Conservation (phyloP, 2,113 vertebrate genomes). For the Ondatra zibethicus region DNA sequence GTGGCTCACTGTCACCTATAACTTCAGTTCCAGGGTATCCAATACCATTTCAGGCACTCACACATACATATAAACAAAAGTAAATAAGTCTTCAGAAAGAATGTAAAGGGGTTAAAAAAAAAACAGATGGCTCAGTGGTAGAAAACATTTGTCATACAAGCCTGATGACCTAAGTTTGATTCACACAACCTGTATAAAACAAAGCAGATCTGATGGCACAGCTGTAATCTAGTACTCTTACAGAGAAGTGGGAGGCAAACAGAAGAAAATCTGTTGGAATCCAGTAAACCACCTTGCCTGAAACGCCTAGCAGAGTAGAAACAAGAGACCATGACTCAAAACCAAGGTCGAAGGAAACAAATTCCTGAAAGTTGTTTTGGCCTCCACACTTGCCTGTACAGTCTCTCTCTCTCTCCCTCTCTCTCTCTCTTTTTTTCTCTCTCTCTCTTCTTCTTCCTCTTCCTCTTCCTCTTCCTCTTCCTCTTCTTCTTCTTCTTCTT, state of each 20-base stretch:
- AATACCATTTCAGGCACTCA: background rate
- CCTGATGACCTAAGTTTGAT: background rate
- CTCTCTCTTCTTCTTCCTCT: too few relatives aligned
- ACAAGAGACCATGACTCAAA: background rate
- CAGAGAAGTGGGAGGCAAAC: background rate
- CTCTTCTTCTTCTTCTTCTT: too few relatives aligned
- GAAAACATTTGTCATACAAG: background rate
- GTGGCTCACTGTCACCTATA: background rate
- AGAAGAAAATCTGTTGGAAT: background rate
- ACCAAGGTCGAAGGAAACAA: background rate
- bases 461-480: too few relatives aligned
- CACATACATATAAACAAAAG: background rate
- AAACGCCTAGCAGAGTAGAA: background rate
- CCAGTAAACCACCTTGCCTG: background rate
- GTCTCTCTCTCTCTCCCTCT: too few relatives aligned
- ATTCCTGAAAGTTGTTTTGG: background rate
- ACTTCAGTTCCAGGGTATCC: background rate
- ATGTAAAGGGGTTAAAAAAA: background rate
- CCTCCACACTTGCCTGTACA: background rate
- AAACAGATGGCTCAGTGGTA: background rate
- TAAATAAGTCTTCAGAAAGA: background rate
- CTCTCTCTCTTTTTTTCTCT: too few relatives aligned
- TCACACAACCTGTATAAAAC: background rate
- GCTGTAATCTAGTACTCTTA: background rate
- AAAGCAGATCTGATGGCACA: background rate